These are phyloP conservation scores for Eupleurogrammus muticus DNA, from an alignment of 2,797 vertebrate genomes.

Conservation along the genomic window DNA sequence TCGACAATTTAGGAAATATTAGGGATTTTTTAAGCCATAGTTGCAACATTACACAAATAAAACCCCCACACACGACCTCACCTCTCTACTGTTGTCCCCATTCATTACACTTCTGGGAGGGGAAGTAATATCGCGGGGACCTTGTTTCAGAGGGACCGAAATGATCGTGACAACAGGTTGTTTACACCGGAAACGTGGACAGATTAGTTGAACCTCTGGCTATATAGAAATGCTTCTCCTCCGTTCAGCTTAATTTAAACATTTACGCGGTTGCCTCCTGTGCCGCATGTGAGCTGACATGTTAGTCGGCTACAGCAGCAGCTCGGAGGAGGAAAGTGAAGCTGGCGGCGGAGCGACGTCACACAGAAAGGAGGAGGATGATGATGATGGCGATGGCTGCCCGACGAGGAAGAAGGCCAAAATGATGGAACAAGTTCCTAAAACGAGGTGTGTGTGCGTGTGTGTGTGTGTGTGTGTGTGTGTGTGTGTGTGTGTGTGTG, in stretches of 20 bases:
- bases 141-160: conserved; percentile 51
- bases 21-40: neutral
- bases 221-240: neutral
- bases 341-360: conserved; percentile 18
- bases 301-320: conserved; percentile 86
- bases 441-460: conserved; percentile 57
- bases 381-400: neutral
- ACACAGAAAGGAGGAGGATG: conserved; percentile 26
- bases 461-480: neutral
- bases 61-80: neutral
- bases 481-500: conserved; percentile 45
- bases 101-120: neutral
- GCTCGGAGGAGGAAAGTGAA: conserved; percentile 81
- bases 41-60: neutral
- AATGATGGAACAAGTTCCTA: conserved; percentile 40
- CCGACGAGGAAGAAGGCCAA: conserved; percentile 68
- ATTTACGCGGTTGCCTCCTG: neutral
- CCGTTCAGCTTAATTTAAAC: neutral
- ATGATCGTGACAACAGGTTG: conserved; percentile 43
- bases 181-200: conserved; percentile 57
- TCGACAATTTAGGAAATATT: neutral
- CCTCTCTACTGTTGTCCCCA: neutral
- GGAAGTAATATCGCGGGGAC: conserved; percentile 27
- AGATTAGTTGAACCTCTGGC: neutral
- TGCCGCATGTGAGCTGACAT: conserved; percentile 26